Evolutionary conservation across 1,140 invertebrate species (phyloP).

Genomic region (Tachypleus tridentatus): DNA sequence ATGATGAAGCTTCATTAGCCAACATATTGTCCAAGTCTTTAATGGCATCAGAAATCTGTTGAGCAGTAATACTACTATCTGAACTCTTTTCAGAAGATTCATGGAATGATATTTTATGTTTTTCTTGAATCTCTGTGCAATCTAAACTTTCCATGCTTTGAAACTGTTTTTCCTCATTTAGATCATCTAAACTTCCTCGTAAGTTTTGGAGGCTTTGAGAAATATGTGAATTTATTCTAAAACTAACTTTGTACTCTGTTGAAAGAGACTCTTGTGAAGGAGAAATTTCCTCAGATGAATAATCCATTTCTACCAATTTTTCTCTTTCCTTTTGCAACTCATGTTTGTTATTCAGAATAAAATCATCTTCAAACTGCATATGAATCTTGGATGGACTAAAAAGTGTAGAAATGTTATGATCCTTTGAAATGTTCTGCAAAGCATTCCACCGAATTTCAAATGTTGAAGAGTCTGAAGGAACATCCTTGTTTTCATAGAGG

Average conservation of each 20-base stretch:
- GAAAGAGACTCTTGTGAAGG: slow-evolving; percentile 11
- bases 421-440: slow-evolving; percentile 11
- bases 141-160: no score
- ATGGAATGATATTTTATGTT: no score
- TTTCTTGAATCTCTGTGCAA: no score
- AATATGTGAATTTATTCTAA: slow-evolving; percentile 8
- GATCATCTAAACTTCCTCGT: slow-evolving; percentile 35
- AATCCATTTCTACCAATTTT: neutral
- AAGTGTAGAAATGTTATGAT: slow-evolving; percentile 6
- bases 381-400: neutral
- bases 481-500: slow-evolving; percentile 28
- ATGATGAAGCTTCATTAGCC: slow-evolving; percentile 8
- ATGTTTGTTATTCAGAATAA: slow-evolving; percentile 2
- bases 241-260: slow-evolving; percentile 8
- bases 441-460: slow-evolving; percentile 27
- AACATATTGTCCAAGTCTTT: slow-evolving; percentile 14
- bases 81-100: no score
- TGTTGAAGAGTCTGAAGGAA: slow-evolving; percentile 6
- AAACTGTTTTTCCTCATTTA: neutral
- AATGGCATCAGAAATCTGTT: slow-evolving; percentile 12
- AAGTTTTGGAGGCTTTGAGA: slow-evolving; percentile 44
- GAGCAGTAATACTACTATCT: no score
- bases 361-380: slow-evolving; percentile 17
- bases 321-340: neutral
- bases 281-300: slow-evolving; percentile 11